Base-by-base conservation (phyloP, 2,888 invertebrate genomes). In the Xestia c-nigrum region DNA sequence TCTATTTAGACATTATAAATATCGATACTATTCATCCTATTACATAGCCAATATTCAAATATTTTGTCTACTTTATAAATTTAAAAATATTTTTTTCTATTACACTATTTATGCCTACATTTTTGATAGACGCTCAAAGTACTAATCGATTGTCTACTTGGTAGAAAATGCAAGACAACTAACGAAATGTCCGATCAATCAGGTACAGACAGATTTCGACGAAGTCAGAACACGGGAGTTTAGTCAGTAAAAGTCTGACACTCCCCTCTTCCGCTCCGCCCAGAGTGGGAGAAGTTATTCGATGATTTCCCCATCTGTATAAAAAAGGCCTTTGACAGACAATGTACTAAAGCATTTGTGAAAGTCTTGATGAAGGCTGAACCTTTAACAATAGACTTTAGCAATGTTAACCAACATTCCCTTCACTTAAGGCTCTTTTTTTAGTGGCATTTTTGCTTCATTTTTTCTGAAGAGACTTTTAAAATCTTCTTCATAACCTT, bases 31-130 rank as follows among this genome's bases (percentile, higher is more conserved):
- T 79, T 74, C 75, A 72, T 73, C 16, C 24, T 83, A 86, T 31
- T 72, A 78, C 61, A 81, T 73, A 81, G 86, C 77, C 80, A 77
- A 78, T 81, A 73, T 85, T 61, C 79, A 74, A 78, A 77, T 83
- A 84, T 72, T 83, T 83, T 75, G 43, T 85, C 83, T 88, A 88
- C 72, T 66, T 80, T 85, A 85, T 78, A 88, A 85, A 85, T 85
- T 85, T 87, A 80, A 87, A 88, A 87, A 88, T 88, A 88, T 85
- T 84, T 85, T 84, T 78, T 76, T 85, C 81, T 86, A 84, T 85
- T 88, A 84, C 71, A 61, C 83, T 84, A 85, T 72, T 83, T 87
- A 87, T 59, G 55, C 12, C 76, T 81, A 88, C 66, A 21, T 81
- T 69, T 66, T 61, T 74, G 65, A 83, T 79, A 80, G 70, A 81